These are phyloP conservation scores for Entomobrya proxima DNA, from an alignment of 2,888 invertebrate genomes.

Conservation along the genomic window DNA sequence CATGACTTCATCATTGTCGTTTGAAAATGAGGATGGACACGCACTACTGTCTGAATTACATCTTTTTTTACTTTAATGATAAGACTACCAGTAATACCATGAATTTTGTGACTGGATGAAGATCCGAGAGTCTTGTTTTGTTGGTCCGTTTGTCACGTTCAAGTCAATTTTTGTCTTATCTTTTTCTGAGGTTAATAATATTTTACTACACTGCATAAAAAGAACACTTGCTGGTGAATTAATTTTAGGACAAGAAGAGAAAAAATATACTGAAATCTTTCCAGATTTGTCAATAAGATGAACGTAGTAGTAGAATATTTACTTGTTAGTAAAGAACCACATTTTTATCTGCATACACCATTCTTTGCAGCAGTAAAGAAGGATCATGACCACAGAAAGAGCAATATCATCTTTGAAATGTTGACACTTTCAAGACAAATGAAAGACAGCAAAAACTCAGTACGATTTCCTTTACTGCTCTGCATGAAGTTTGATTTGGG, in stretches of 20 bases:
- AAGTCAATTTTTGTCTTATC: background rate
- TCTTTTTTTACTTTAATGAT: no score
- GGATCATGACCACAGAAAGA: no score
- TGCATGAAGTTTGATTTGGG: no score
- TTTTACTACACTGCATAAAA: background rate
- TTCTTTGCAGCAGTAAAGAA: no score
- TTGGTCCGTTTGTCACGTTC: background rate
- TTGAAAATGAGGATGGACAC: background rate
- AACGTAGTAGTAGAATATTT: background rate
- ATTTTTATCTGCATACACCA: no score
- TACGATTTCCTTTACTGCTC: no score
- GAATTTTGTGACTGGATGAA: background rate
- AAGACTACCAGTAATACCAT: no score
- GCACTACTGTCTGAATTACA: no score
- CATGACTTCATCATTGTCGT: conserved; percentile 11
- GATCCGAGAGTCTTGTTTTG: background rate
- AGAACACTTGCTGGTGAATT: background rate
- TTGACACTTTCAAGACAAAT: no score
- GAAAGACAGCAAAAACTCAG: no score
- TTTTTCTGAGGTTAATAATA: background rate
- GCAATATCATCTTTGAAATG: no score
- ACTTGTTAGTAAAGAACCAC: background rate
- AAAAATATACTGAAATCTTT: background rate
- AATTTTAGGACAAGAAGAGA: background rate
- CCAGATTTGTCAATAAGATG: background rate